Percentiles rank a stretch among this genome's conserved stretches.
These are phyloP conservation scores for Himalopsyche japonica DNA, from an alignment of 2,888 invertebrate genomes.

Conservation along the genomic window DNA sequence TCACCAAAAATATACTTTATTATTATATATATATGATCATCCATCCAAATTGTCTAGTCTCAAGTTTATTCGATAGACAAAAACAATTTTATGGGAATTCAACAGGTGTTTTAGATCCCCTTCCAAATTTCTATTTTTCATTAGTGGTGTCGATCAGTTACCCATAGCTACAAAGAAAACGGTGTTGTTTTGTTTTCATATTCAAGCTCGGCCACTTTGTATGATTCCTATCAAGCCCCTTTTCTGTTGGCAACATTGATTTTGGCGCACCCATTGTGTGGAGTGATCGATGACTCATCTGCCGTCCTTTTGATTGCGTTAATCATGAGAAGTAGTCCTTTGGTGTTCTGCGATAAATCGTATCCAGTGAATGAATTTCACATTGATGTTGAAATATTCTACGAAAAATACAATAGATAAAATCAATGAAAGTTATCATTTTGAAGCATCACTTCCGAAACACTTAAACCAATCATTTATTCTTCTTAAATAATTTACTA, in stretches of 20 bases:
- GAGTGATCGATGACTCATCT: neutral
- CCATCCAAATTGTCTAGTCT: neutral
- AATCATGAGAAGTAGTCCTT: neutral
- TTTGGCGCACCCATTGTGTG: neutral
- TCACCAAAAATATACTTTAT: neutral
- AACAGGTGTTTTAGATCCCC: neutral
- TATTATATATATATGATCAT: neutral
- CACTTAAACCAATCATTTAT: too few species aligned
- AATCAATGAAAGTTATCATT: neutral
- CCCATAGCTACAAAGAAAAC: neutral
- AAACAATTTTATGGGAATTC: neutral
- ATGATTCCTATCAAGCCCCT: neutral
- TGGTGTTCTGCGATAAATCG: neutral
- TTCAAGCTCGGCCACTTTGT: neutral
- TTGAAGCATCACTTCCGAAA: too few species aligned
- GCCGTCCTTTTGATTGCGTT: neutral
- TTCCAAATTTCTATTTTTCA: neutral
- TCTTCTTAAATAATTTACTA: too few species aligned
- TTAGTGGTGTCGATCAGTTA: neutral
- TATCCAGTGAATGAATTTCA: neutral
- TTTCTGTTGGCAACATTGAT: neutral
- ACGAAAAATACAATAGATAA: neutral
- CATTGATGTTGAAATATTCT: neutral
- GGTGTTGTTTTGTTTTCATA: neutral
- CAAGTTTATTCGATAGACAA: neutral